These are phyloP conservation scores for Chelon auratus DNA, from an alignment of 2,797 vertebrate species.

Conservation along the genomic window DNA sequence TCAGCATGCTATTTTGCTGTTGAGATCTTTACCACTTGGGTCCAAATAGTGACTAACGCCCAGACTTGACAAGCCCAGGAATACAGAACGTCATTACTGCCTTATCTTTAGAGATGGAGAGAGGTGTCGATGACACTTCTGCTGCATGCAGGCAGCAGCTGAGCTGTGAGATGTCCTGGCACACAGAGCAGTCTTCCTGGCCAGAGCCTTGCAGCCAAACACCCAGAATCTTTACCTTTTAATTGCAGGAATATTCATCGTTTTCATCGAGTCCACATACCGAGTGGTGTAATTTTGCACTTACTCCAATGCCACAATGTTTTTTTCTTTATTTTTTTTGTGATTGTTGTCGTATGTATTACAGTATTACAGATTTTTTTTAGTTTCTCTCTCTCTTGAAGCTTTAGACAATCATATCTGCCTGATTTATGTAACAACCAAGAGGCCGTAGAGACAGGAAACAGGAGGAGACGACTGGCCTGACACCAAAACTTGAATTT, in stretches of 20 bases:
- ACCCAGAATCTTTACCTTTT: constrained; percentile 70
- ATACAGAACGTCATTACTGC: constrained; percentile 73
- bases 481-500: no score
- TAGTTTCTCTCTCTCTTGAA: background rate
- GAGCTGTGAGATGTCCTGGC: constrained; percentile 83
- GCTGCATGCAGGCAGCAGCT: constrained; percentile 78
- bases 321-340: background rate
- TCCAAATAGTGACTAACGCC: constrained; percentile 70
- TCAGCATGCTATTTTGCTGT: constrained; percentile 60
- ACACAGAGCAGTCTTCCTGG: constrained; percentile 61
- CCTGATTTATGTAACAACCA: background rate
- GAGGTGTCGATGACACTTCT: constrained; percentile 80
- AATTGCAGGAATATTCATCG: constrained; percentile 57
- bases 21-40: constrained; percentile 62
- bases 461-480: no score
- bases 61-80: constrained; percentile 58
- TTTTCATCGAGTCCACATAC: constrained; percentile 9
- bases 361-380: background rate
- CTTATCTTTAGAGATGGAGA: constrained; percentile 80
- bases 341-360: background rate
- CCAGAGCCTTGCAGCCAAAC: constrained; percentile 67
- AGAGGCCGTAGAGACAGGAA: background rate
- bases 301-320: background rate
- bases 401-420: no score
- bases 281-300: constrained; percentile 1